Evolutionary conservation across 2,888 invertebrate genomes (phyloP).

Genomic region (Cecidostiba fungosa): DNA sequence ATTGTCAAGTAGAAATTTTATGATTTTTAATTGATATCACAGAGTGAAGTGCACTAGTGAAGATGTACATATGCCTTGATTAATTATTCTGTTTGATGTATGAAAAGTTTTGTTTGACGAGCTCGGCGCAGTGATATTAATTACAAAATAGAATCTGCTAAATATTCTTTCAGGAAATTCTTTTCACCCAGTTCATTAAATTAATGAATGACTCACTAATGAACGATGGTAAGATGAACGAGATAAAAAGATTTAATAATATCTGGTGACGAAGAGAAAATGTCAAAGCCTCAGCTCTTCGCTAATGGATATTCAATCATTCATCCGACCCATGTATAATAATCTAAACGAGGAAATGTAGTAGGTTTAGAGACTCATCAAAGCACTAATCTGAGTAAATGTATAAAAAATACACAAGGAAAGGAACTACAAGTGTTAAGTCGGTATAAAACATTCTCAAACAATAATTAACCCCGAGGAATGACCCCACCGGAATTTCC

Average conservation of each 20-base stretch:
- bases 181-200: background rate
- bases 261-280: background rate
- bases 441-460: background rate
- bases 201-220: background rate
- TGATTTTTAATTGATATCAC: background rate
- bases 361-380: too few relatives aligned
- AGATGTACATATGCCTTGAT: background rate
- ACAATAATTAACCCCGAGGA: background rate
- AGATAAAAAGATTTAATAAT: background rate
- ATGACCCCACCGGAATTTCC: background rate
- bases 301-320: background rate
- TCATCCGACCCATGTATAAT: background rate
- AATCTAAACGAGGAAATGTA: too few relatives aligned
- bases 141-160: background rate
- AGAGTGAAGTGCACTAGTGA: background rate
- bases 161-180: background rate
- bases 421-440: background rate
- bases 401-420: too few relatives aligned
- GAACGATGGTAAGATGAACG: background rate
- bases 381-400: too few relatives aligned
- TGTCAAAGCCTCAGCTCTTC: background rate
- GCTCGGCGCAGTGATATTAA: background rate
- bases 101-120: background rate
- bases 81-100: background rate
- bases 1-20: background rate